Evolutionary conservation across 2,888 invertebrate species (phyloP).

Genomic region (Andrena fulva): DNA sequence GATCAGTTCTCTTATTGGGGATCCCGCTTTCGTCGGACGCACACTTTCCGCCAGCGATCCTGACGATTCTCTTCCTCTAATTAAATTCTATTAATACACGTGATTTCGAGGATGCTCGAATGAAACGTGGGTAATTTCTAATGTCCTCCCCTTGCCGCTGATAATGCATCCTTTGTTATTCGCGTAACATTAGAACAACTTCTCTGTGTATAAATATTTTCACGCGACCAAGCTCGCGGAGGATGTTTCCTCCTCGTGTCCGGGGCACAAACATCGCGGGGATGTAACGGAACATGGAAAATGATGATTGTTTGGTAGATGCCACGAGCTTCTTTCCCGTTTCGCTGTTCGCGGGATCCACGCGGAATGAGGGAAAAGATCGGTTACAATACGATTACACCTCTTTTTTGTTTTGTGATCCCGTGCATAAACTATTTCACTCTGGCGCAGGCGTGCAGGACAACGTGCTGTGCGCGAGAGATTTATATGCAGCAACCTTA

Average conservation of each 20-base stretch:
- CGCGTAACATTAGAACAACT: not conserved
- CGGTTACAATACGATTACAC: slow-evolving; percentile 3
- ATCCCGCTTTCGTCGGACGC: not conserved
- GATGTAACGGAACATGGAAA: not conserved
- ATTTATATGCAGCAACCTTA: slow-evolving; percentile 19
- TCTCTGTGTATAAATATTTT: not conserved
- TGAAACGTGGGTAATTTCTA: not conserved
- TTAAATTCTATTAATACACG: slow-evolving; percentile 10
- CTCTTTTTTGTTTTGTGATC: slow-evolving; percentile 24
- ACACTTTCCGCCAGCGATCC: not conserved
- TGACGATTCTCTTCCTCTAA: not conserved
- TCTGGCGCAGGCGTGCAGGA: slow-evolving; percentile 15
- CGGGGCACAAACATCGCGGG: not conserved
- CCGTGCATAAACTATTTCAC: slow-evolving; percentile 23
- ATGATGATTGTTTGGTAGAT: not conserved
- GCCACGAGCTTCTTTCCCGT: not conserved
- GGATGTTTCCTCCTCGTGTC: not conserved
- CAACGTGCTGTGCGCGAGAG: not conserved
- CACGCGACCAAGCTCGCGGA: not conserved
- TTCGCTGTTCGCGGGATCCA: not conserved
- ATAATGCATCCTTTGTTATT: not conserved
- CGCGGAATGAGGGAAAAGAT: not conserved
- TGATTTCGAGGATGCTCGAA: not conserved
- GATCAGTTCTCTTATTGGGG: slow-evolving; percentile 7
- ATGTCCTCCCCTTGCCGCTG: too few species aligned